Percentiles rank a stretch among this genome's conserved stretches.
These are phyloP conservation scores for Drosophila anomelani DNA, from an alignment of 2,888 invertebrate species.

Conservation along the genomic window DNA sequence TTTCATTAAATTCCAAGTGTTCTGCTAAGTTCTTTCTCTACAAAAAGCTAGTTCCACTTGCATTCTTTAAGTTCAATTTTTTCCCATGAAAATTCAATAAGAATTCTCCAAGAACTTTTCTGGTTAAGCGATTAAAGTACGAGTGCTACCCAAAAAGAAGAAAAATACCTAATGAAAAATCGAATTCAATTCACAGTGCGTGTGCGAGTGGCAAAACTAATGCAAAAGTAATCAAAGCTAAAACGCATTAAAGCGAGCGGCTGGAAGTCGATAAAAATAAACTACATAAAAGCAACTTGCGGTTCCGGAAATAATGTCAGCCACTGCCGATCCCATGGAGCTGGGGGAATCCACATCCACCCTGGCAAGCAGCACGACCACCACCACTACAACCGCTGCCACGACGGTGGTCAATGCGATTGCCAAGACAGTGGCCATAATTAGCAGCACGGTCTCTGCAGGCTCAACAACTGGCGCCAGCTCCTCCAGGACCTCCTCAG, in stretches of 20 bases:
- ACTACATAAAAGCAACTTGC: conserved; percentile 70
- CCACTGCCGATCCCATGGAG: conserved; percentile 44
- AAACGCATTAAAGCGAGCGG: conserved; percentile 64
- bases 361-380: neutral
- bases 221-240: conserved; percentile 69
- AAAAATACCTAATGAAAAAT: conserved; percentile 58
- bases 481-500: conserved; percentile 17
- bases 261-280: conserved; percentile 77
- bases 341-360: conserved; percentile 13
- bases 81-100: neutral
- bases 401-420: conserved; percentile 53
- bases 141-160: conserved; percentile 21
- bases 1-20: neutral
- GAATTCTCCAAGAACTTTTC: conserved; percentile 1
- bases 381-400: conserved; percentile 17
- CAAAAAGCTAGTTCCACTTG: neutral
- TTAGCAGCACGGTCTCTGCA: conserved; percentile 66
- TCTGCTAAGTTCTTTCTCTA: neutral
- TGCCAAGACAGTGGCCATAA: conserved; percentile 71
- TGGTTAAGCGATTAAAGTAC: conserved; percentile 23
- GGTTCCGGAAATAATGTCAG: conserved; percentile 69
- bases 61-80: neutral
- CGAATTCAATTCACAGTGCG: conserved; percentile 42
- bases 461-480: conserved; percentile 37
- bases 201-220: conserved; percentile 56